Conservation (phyloP, 1,140 invertebrate genomes). For the Heliconius melpomene region DNA sequence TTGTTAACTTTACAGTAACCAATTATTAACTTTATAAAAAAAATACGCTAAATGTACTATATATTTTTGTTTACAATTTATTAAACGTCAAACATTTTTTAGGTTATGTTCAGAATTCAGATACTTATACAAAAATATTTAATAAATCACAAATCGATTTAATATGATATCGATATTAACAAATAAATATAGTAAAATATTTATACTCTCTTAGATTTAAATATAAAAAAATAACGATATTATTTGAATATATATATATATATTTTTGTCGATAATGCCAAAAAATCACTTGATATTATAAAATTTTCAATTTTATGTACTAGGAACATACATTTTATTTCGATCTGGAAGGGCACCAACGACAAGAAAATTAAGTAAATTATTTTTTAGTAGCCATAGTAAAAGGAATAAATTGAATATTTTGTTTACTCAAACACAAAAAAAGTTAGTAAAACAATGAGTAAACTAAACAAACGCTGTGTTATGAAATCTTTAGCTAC, state of each 20-base stretch:
- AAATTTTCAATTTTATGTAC: no score
- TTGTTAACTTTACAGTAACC: background rate
- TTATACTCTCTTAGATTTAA: background rate
- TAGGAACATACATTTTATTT: no score
- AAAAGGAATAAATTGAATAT: no score
- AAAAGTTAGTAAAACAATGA: no score
- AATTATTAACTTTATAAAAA: conserved; percentile 18
- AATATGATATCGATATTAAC: background rate
- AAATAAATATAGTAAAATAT: background rate
- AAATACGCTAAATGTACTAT: background rate
- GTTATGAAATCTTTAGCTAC: no score
- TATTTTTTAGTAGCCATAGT: no score
- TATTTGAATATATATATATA: no score
- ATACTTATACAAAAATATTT: conserved; percentile 15
- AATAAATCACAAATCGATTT: background rate
- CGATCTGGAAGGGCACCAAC: no score
- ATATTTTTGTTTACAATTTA: background rate
- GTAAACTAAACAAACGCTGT: no score
- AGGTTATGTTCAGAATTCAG: conserved; percentile 33
- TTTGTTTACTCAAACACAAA: no score
- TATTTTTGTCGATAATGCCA: background rate
- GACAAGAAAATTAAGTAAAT: no score
- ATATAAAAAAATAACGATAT: background rate
- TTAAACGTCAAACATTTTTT: background rate
- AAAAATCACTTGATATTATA: no score